Conservation (phyloP, 1,140 invertebrate species). For the Chironomus striatipennis region DNA sequence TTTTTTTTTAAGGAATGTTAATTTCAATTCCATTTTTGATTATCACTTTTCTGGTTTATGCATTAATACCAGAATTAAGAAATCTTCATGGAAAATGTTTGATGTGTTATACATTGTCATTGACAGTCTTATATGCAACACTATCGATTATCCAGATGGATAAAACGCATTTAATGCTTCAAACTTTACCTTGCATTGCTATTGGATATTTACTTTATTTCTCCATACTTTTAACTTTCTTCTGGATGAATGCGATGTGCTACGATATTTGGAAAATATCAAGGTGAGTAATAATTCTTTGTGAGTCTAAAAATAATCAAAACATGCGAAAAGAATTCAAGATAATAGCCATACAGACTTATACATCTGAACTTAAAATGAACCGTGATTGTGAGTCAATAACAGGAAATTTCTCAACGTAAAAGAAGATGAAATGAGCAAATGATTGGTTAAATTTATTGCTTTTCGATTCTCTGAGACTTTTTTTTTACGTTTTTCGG, state of each 20-base stretch:
- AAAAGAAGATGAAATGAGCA: too few relatives aligned
- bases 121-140: neutral
- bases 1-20: neutral
- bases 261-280: conserved; percentile 6
- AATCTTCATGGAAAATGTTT: neutral
- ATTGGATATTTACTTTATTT: neutral
- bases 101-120: neutral
- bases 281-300: neutral
- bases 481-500: too few relatives aligned
- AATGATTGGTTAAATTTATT: too few relatives aligned
- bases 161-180: too few relatives aligned
- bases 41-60: neutral
- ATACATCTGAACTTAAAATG: too few relatives aligned
- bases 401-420: too few relatives aligned
- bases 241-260: neutral
- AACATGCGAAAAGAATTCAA: neutral
- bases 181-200: neutral
- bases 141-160: too few relatives aligned
- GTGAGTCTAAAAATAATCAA: neutral
- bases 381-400: too few relatives aligned
- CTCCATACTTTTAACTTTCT: neutral
- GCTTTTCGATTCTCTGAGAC: too few relatives aligned
- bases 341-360: too few relatives aligned
- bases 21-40: neutral
- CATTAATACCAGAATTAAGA: neutral